Evolutionary conservation across 2,888 invertebrate species (phyloP).

Genomic region (Erpobdella octoculata): DNA sequence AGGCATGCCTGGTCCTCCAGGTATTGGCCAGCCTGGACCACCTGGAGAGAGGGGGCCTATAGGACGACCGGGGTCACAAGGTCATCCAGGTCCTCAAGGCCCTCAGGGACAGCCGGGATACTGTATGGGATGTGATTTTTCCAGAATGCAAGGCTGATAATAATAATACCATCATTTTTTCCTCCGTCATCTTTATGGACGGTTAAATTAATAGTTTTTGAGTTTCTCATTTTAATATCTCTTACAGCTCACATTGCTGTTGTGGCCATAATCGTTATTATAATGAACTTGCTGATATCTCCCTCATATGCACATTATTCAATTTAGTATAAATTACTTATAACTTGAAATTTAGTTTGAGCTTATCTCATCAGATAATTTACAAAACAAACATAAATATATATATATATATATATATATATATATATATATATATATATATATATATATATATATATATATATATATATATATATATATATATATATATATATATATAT

Average conservation of each 20-base stretch:
- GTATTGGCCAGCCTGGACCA: conserved; percentile 23
- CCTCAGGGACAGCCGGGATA: conserved; percentile 18
- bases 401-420: no score
- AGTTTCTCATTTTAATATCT: neutral
- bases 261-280: no score
- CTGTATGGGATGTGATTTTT: conserved; percentile 14
- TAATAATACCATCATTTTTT: neutral
- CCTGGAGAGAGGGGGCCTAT: conserved; percentile 26
- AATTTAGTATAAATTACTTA: no score
- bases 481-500: no score
- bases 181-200: neutral
- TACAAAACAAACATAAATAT: no score
- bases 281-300: no score
- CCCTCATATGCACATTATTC: no score
- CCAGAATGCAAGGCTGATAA: neutral
- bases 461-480: no score
- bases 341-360: no score
- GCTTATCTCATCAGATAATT: no score
- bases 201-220: neutral
- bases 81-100: conserved; percentile 13
- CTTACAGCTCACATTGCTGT: neutral
- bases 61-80: conserved; percentile 17
- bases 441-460: no score
- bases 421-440: no score
- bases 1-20: conserved; percentile 21